Conservation (phyloP, 2,797 vertebrate genomes). For the Leucoraja ocellata region DNA sequence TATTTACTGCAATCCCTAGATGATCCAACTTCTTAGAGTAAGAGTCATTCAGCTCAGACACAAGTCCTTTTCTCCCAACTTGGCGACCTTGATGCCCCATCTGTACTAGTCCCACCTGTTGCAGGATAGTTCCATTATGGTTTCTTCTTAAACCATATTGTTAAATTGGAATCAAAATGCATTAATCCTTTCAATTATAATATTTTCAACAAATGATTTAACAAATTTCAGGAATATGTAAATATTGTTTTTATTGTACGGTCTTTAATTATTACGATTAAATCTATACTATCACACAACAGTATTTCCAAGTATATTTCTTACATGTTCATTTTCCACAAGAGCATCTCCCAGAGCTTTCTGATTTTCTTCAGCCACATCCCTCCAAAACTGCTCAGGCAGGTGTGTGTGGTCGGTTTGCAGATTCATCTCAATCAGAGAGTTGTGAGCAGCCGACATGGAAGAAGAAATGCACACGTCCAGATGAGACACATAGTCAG, state of each 20-base stretch:
- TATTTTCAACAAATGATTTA: not conserved
- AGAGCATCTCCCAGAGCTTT: conserved; percentile 57
- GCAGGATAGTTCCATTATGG: no score
- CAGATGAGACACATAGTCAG: conserved; percentile 56
- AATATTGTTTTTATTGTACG: not conserved
- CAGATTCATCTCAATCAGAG: conserved; percentile 42
- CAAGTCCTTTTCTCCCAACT: no score
- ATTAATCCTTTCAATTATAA: not conserved
- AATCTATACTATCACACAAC: not conserved
- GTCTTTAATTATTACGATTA: no score
- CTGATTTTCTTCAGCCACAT: conserved; percentile 58
- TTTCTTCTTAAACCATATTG: not conserved
- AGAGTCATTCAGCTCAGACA: no score
- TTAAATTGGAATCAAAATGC: not conserved
- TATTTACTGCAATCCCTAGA: not conserved
- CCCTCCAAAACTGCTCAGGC: conserved; percentile 58
- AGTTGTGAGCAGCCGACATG: conserved; percentile 47
- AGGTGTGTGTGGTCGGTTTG: conserved; percentile 40
- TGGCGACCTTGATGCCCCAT: no score
- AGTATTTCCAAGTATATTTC: conserved; percentile 7
- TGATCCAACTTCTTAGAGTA: not conserved
- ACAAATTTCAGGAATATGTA: not conserved
- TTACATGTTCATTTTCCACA: conserved; percentile 69
- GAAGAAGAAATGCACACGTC: conserved; percentile 57
- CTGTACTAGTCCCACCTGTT: no score